phyloP scores from a whole-genome alignment of 2,797 vertebrate genomes.

The Nyctalus aviator region DNA sequence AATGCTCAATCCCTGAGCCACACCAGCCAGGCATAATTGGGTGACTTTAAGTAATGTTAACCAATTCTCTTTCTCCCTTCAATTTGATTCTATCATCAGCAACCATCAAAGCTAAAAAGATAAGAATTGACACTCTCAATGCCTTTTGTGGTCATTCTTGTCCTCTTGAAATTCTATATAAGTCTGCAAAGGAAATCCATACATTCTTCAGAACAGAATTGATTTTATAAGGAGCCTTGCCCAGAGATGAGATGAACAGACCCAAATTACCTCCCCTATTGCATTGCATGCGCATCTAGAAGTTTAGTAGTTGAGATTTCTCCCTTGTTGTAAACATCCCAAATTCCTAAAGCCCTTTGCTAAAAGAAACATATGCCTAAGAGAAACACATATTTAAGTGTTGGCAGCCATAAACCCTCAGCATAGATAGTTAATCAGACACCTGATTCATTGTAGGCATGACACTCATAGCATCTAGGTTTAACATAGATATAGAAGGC shows the following conservation, averaged over 20 bases:
- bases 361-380: background rate
- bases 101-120: constrained; percentile 45
- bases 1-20: no score
- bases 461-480: background rate
- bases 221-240: constrained; percentile 44
- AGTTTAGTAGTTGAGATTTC: constrained; percentile 47
- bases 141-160: constrained; percentile 51
- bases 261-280: background rate
- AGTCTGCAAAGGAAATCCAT: constrained; percentile 74
- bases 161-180: constrained; percentile 49
- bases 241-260: background rate
- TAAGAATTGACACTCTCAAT: constrained; percentile 26
- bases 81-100: background rate
- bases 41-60: background rate
- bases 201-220: constrained; percentile 63
- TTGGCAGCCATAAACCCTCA: background rate
- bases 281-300: background rate
- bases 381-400: background rate
- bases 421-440: background rate
- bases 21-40: background rate
- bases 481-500: background rate
- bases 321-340: background rate
- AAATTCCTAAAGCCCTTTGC: constrained; percentile 7
- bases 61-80: background rate
- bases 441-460: background rate